Conservation (phyloP, 2,888 invertebrate genomes). For the Pinctada fucata region DNA sequence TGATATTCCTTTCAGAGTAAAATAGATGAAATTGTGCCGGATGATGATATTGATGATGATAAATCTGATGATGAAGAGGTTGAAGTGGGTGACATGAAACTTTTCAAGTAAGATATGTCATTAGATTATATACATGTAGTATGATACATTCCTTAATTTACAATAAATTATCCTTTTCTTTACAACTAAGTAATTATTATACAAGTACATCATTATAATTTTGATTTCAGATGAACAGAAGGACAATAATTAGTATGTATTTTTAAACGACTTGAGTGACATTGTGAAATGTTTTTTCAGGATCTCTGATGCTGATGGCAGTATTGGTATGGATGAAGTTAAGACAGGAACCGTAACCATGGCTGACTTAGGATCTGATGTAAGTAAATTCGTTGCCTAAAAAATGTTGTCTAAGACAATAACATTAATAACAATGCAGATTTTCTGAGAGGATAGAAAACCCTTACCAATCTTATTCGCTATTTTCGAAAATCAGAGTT, state of each 20-base stretch:
- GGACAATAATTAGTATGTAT: no score
- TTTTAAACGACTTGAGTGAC: no score
- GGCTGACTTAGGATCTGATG: conserved; percentile 53
- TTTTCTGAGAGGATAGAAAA: no score
- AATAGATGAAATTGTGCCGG: conserved; percentile 52
- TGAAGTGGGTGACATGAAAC: conserved; percentile 12
- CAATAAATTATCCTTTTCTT: no score
- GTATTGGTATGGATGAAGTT: conserved; percentile 46
- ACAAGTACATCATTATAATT: no score
- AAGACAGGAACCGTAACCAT: conserved; percentile 46
- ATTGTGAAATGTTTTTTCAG: conserved; percentile 29
- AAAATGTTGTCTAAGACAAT: not conserved
- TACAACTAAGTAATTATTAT: no score
- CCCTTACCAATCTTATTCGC: no score
- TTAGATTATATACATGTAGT: not conserved
- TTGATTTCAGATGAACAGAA: no score
- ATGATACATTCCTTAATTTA: no score
- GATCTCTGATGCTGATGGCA: conserved; percentile 50
- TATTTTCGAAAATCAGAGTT: no score
- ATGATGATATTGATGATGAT: conserved; percentile 54
- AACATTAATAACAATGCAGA: not conserved
- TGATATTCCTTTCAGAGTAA: conserved; percentile 57
- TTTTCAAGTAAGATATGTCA: conserved; percentile 18
- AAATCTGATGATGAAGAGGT: conserved; percentile 53
- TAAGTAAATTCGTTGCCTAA: conserved; percentile 41